Conservation (phyloP, 2,797 vertebrate species). For the Phalloptychus januarius region DNA sequence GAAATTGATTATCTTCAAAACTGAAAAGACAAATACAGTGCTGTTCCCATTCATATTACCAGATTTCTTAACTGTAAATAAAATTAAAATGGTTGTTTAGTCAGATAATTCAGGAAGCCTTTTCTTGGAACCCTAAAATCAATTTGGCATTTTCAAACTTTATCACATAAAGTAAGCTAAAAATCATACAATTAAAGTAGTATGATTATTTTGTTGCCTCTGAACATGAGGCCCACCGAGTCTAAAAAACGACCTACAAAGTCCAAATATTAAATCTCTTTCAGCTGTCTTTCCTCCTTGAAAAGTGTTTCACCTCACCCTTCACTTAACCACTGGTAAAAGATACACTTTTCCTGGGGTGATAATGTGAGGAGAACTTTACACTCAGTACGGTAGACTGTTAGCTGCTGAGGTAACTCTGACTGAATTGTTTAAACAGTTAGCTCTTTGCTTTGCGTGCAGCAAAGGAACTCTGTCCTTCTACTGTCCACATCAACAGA, state of each 20-base stretch:
- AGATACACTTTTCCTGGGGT: conserved; percentile 43
- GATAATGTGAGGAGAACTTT: conserved; percentile 57
- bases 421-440: conserved; percentile 32
- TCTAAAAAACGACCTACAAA: too few relatives aligned
- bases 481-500: conserved; percentile 45
- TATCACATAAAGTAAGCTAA: neutral
- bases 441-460: conserved; percentile 13
- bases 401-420: conserved; percentile 51
- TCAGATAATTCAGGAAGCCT: neutral
- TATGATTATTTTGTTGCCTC: neutral
- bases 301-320: conserved; percentile 10
- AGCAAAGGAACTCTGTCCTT: conserved; percentile 43
- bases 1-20: neutral
- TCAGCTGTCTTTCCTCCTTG: neutral
- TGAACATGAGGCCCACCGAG: neutral
- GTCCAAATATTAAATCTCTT: too few relatives aligned
- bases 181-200: neutral
- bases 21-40: neutral
- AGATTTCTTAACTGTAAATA: neutral
- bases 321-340: conserved; percentile 36
- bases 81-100: neutral
- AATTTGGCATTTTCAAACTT: neutral
- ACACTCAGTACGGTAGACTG: conserved; percentile 70
- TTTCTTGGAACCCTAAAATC: neutral
- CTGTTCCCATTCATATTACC: neutral